Evolutionary conservation across 2,888 invertebrate species (phyloP).

Genomic region (Selenia dentaria): DNA sequence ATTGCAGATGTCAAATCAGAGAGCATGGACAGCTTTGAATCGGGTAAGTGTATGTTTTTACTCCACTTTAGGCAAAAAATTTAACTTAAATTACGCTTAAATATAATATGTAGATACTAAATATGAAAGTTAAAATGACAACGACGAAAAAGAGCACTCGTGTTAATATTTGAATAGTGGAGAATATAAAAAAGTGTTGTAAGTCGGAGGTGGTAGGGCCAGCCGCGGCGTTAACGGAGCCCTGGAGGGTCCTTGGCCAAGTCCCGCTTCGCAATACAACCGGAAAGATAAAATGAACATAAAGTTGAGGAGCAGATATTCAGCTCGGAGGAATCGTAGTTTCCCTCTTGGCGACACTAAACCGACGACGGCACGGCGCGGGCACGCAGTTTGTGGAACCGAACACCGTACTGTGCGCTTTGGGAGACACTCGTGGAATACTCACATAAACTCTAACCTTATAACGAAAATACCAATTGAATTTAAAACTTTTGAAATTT

Average conservation of each 20-base stretch:
- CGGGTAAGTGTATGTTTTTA: conserved; percentile 64
- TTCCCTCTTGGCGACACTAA: conserved; percentile 77
- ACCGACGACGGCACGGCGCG: conserved; percentile 61
- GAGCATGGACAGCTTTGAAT: conserved; percentile 79
- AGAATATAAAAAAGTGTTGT: conserved; percentile 69
- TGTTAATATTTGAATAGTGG: conserved; percentile 79
- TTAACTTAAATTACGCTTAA: conserved; percentile 37
- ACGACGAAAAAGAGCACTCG: conserved; percentile 45
- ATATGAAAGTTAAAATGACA: conserved; percentile 45
- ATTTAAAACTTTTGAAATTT: conserved; percentile 12
- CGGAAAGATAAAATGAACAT: conserved; percentile 84
- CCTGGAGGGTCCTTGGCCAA: conserved; percentile 77
- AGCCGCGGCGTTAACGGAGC: conserved; percentile 77
- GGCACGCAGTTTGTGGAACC: conserved; percentile 66
- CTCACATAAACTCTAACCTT: conserved; percentile 10
- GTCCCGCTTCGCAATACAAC: conserved; percentile 78
- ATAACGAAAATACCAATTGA: conserved; percentile 14
- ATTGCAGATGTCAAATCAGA: conserved; percentile 74
- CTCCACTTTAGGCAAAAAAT: too few relatives aligned
- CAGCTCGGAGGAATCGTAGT: conserved; percentile 81
- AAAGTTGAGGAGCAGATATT: conserved; percentile 81
- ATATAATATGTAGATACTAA: conserved; percentile 38
- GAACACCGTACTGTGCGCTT: conserved; percentile 25
- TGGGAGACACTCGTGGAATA: conserved; percentile 16
- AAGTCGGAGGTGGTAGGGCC: conserved; percentile 67